phyloP scores from a whole-genome alignment of 2,888 invertebrate species.

The Camptogramma bilineatum region DNA sequence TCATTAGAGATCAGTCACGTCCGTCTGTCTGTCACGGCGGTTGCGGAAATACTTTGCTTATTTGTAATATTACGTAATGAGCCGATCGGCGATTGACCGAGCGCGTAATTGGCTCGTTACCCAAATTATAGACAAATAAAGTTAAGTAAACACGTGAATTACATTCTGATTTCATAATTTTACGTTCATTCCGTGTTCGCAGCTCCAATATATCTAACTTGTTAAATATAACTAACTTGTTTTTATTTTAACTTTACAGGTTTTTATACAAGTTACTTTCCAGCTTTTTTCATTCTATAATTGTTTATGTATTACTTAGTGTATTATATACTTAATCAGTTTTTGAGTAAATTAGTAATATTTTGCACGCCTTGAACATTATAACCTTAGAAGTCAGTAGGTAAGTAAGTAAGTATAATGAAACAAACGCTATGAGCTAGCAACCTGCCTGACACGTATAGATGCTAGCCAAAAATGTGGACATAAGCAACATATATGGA shows the following conservation, averaged over 20 bases:
- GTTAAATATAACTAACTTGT: background rate
- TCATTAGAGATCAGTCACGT: slow-evolving; percentile 30
- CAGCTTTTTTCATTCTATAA: too few species aligned
- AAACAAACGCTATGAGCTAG: too few species aligned
- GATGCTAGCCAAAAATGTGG: too few species aligned
- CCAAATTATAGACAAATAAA: slow-evolving; percentile 24
- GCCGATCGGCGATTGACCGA: slow-evolving; percentile 23
- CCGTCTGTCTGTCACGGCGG: slow-evolving; percentile 24
- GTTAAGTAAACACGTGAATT: slow-evolving; percentile 17
- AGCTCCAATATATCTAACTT: background rate
- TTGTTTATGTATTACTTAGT: too few species aligned
- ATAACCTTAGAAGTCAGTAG: too few species aligned
- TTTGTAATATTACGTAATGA: slow-evolving; percentile 29
- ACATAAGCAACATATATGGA: too few species aligned
- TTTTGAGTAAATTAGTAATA: too few species aligned
- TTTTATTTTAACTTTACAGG: background rate
- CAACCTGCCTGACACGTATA: too few species aligned
- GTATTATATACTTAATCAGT: too few species aligned
- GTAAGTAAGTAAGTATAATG: too few species aligned
- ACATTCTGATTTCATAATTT: slow-evolving; percentile 21
- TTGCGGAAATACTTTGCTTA: slow-evolving; percentile 23
- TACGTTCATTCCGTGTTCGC: background rate
- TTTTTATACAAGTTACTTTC: too few species aligned
- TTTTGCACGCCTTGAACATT: too few species aligned
- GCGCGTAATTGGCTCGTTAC: slow-evolving; percentile 23